Percentiles rank a stretch among this genome's conserved stretches.
Conservation (phyloP, 2,888 invertebrate genomes). For the Coecobrya sp. region DNA sequence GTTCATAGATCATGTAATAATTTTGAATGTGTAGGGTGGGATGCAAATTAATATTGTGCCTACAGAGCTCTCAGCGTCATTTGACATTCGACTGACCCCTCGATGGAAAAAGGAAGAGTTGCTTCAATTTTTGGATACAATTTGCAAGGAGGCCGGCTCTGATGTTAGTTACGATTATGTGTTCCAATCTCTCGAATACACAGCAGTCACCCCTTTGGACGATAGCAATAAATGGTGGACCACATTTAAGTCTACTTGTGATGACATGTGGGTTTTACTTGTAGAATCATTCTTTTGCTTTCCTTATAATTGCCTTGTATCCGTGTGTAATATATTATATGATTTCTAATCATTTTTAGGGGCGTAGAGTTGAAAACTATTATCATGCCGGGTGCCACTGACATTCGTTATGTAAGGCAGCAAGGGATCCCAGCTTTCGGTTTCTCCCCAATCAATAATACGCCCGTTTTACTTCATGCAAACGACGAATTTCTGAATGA, state of each 20-base stretch:
- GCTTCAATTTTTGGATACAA: constrained; percentile 66
- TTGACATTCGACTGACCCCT: constrained; percentile 92
- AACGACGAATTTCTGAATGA: constrained; percentile 95
- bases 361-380: constrained; percentile 91
- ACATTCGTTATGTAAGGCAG: constrained; percentile 94
- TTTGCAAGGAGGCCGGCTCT: constrained; percentile 90
- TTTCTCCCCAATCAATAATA: constrained; percentile 97
- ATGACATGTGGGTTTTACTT: constrained; percentile 74
- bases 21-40: constrained; percentile 93
- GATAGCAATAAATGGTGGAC: constrained; percentile 92
- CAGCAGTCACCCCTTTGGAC: constrained; percentile 90
- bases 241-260: constrained; percentile 90
- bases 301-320: neutral
- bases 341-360: too few species aligned
- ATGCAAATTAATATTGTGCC: constrained; percentile 97
- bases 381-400: constrained; percentile 97
- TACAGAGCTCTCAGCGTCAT: constrained; percentile 92
- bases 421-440: constrained; percentile 94
- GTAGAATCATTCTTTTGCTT: neutral
- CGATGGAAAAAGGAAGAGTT: constrained; percentile 90
- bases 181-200: constrained; percentile 89
- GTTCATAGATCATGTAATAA: too few species aligned
- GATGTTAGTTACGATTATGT: constrained; percentile 90
- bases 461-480: constrained; percentile 95
- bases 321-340: too few species aligned